Conservation (phyloP, 2,797 vertebrate genomes). For the Cottoperca gobio region DNA sequence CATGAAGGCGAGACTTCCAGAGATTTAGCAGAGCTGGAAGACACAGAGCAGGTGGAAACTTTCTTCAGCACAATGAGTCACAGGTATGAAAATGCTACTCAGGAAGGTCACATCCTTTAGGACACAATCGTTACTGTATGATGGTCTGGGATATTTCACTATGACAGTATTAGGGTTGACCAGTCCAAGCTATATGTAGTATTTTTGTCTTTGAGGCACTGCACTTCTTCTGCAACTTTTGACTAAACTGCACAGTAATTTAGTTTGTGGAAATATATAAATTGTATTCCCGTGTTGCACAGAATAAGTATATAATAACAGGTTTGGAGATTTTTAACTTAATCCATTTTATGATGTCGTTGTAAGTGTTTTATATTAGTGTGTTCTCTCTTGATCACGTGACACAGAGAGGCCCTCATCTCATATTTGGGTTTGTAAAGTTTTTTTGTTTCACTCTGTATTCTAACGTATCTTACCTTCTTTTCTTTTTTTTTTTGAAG, state of each 20-base stretch:
- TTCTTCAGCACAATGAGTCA: conserved; percentile 99
- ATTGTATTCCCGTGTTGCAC: conserved; percentile 46
- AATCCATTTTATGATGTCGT: conserved; percentile 55
- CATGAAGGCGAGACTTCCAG: conserved; percentile 40
- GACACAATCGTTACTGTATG: conserved; percentile 15
- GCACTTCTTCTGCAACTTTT: conserved; percentile 35
- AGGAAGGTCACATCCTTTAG: conserved; percentile 76
- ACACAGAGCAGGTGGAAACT: conserved; percentile 87
- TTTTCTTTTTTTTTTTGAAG: conserved; percentile 27
- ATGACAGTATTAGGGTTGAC: conserved; percentile 56
- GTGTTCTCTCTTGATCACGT: conserved; percentile 80
- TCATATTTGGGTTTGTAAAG: conserved; percentile 79
- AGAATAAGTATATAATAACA: conserved; percentile 19
- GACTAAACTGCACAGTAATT: conserved; percentile 42
- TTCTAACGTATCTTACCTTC: conserved; percentile 42
- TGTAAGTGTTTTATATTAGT: conserved; percentile 76
- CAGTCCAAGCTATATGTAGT: conserved; percentile 58
- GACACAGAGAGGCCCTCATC: conserved; percentile 76
- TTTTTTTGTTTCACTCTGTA: conserved; percentile 67
- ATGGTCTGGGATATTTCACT: conserved; percentile 45
- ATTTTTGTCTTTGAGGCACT: conserved; percentile 48
- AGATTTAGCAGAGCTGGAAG: conserved; percentile 60
- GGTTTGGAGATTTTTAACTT: conserved; percentile 35
- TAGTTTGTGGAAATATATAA: conserved; percentile 44
- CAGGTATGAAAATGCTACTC: conserved; percentile 87